Conservation (phyloP, 2,888 invertebrate species). For the Scaptodrosophila latifasciaeformis region DNA sequence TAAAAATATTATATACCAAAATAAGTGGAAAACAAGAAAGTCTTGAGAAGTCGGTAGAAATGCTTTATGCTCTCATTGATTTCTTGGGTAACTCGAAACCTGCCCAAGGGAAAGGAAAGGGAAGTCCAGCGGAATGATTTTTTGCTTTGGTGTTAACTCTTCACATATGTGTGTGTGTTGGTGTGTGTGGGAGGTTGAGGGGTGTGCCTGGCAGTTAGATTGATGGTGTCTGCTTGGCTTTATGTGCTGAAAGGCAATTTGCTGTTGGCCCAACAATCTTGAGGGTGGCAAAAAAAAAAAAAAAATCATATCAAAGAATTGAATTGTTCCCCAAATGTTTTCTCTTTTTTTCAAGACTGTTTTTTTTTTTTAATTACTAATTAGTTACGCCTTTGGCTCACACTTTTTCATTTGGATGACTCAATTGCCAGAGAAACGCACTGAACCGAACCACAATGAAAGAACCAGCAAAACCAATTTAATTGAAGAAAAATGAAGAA, state of each 20-base stretch:
- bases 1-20: too few species aligned
- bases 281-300: too few species aligned
- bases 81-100: slow-evolving; percentile 44
- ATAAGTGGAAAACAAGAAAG: too few species aligned
- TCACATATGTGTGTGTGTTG: too few species aligned
- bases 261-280: too few species aligned
- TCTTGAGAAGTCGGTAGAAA: too few species aligned
- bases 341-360: too few species aligned
- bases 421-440: slow-evolving; percentile 39
- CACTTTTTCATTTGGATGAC: slow-evolving; percentile 31
- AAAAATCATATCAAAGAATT: too few species aligned
- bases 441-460: slow-evolving; percentile 21
- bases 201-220: not conserved
- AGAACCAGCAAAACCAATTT: slow-evolving; percentile 29
- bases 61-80: slow-evolving; percentile 50
- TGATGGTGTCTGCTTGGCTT: not conserved
- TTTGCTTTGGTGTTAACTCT: too few species aligned
- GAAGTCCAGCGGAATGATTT: not conserved
- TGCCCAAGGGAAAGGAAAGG: slow-evolving; percentile 17
- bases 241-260: slow-evolving; percentile 14
- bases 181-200: not conserved
- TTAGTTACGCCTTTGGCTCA: slow-evolving; percentile 50
- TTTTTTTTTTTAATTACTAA: slow-evolving; percentile 60
- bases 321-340: too few species aligned
- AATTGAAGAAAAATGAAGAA: slow-evolving; percentile 34